Base-by-base conservation (phyloP, 2,797 vertebrate genomes). In the Cichlasoma orientale region DNA sequence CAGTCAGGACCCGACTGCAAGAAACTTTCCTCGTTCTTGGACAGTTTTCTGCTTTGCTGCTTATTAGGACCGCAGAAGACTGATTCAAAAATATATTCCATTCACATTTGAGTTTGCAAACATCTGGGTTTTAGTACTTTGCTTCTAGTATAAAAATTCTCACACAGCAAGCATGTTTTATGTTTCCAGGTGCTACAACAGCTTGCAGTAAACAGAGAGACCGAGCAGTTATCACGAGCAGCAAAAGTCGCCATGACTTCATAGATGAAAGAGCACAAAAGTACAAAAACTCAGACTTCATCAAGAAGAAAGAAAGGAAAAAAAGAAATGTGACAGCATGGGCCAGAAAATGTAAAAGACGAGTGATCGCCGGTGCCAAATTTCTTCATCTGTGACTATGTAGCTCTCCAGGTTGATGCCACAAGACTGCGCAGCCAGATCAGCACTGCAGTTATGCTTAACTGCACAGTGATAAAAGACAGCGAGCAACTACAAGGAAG, bases 161-260 rank as follows among this genome's bases (percentile, higher is more conserved):
- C 69, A 79, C 52, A 72, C 66, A 41, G 71, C 73, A 79, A 74
- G 23, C 71, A 84, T 82, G 74, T 84, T 88, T 87, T 81, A 86
- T 84, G 73, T 82, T 84, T 91, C 78, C 87, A 92, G 86, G 79
- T 91, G 89, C 87, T 83, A 41, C 77, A 78, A 81, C 89, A 93
- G 92, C 85, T 87, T 91, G 89, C 74, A 80, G 81, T 82, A 87
- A 90, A 87, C 79, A 80, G 77, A 76, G 70, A 61, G 74, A 80
- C 75, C 4, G 81, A 63, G 66, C 75, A 78, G 79, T 87, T 86
- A 81, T 82, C 69, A 75, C 66, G 82, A 72, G 57, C 73, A 79
- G 72, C 5, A 19, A 72, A 56, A 72, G 68, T 78, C 69, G 31
- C 47, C 31, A 14, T 36, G 50, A 77, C 77, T 71, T 75, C 61